A percentile compares a stretch with the other conserved stretches of the same genome.
phyloP scores from a whole-genome alignment of 2,888 invertebrate species.

The Nowickia ferox region DNA sequence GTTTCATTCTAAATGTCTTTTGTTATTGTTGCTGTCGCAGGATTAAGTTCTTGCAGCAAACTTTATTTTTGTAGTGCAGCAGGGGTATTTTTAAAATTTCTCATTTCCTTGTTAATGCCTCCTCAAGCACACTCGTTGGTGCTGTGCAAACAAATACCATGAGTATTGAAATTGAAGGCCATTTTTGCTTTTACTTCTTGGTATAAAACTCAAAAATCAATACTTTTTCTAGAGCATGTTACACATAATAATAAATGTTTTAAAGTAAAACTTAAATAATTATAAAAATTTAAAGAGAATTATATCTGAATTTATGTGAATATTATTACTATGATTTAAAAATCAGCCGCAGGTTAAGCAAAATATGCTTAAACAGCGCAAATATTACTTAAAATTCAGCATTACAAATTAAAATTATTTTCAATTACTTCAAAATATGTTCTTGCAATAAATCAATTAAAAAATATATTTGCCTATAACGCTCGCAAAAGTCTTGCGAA shows the following conservation, averaged over 20 bases:
- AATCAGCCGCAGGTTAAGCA: too few relatives aligned
- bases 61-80: constrained; percentile 45
- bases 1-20: constrained; percentile 57
- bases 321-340: too few relatives aligned
- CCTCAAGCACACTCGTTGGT: not conserved
- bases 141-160: constrained; percentile 25
- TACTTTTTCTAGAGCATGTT: constrained; percentile 43
- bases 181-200: constrained; percentile 39
- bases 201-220: constrained; percentile 62
- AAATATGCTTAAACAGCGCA: too few relatives aligned
- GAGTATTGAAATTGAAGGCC: constrained; percentile 66
- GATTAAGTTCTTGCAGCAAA: constrained; percentile 55
- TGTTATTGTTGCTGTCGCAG: constrained; percentile 56
- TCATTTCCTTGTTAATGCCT: constrained; percentile 10
- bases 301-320: not conserved
- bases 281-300: not conserved
- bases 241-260: constrained; percentile 14
- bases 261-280: not conserved
- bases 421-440: too few relatives aligned
- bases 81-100: constrained; percentile 42
- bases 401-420: too few relatives aligned
- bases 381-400: too few relatives aligned
- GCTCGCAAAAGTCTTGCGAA: too few relatives aligned
- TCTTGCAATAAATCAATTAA: too few relatives aligned
- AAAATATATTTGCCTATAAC: too few relatives aligned